phyloP scores from a whole-genome alignment of 2,888 invertebrate species.

The Clepsis dumicolana region DNA sequence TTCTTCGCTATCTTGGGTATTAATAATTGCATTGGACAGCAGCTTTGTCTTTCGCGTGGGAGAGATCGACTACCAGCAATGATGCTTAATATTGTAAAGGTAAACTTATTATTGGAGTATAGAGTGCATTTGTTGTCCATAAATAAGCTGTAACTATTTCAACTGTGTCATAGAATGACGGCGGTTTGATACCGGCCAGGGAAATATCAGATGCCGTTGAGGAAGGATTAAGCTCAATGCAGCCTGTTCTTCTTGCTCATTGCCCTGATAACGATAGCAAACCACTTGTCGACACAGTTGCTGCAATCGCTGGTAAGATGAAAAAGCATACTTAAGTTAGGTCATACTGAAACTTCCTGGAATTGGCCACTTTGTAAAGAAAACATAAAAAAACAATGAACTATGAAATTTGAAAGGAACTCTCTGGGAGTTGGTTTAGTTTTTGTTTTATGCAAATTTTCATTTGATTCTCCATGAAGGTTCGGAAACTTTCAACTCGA shows the following conservation, averaged over 20 bases:
- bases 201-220: constrained; percentile 47
- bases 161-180: background rate
- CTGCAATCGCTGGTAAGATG: constrained; percentile 47
- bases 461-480: too few species aligned
- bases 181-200: background rate
- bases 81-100: constrained; percentile 30
- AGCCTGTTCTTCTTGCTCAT: constrained; percentile 41
- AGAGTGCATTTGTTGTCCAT: constrained; percentile 8
- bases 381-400: too few species aligned
- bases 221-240: constrained; percentile 45
- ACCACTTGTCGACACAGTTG: constrained; percentile 48
- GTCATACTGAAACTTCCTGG: too few species aligned
- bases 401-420: too few species aligned
- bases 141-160: constrained; percentile 5
- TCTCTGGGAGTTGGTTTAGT: too few species aligned
- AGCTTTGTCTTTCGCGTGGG: constrained; percentile 33
- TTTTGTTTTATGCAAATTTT: too few species aligned
- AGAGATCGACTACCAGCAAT: constrained; percentile 40
- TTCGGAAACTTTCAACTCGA: too few species aligned
- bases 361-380: too few species aligned
- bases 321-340: background rate
- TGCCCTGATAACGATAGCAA: background rate
- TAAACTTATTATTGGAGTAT: background rate
- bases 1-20: constrained; percentile 30
- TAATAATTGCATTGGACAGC: constrained; percentile 18